Percentiles rank a stretch among this genome's conserved stretches.
Conservation (phyloP, 2,113 vertebrate species). For the Phasianus colchicus region DNA sequence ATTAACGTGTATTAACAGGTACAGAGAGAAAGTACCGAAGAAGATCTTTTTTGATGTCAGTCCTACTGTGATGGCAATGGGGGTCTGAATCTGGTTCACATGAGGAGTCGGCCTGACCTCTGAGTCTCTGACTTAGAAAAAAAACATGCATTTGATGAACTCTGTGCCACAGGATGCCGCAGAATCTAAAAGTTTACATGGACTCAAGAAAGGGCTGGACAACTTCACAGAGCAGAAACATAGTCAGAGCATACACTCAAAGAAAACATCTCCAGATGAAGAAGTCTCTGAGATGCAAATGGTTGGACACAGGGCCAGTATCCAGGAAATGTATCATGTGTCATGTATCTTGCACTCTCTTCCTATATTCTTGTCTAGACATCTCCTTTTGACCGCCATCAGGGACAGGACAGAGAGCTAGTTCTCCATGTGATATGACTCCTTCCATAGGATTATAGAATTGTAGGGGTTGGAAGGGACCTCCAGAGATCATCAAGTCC, state of each 20-base stretch:
- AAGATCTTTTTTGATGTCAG: neutral
- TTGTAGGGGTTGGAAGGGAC: too few relatives aligned
- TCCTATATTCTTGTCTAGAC: neutral
- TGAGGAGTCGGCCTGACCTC: neutral
- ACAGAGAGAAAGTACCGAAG: neutral
- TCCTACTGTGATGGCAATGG: neutral
- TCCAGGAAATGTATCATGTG: neutral
- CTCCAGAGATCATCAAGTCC: too few relatives aligned
- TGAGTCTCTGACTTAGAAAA: neutral
- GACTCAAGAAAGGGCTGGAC: neutral
- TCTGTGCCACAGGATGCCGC: neutral
- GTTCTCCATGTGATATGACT: neutral
- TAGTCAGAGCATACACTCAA: constrained; percentile 16
- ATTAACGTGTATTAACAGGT: constrained; percentile 32
- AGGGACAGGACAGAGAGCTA: neutral
- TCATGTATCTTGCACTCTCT: rapidly evolving
- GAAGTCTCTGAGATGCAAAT: neutral
- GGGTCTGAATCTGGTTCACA: neutral
- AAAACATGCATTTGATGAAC: neutral
- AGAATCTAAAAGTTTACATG: constrained; percentile 5
- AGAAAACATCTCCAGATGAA: neutral
- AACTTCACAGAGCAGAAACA: constrained; percentile 10
- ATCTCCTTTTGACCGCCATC: neutral
- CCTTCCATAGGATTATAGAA: neutral
- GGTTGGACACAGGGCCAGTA: neutral